Conservation (phyloP, 2,113 vertebrate species). For the Azemiops feae region DNA sequence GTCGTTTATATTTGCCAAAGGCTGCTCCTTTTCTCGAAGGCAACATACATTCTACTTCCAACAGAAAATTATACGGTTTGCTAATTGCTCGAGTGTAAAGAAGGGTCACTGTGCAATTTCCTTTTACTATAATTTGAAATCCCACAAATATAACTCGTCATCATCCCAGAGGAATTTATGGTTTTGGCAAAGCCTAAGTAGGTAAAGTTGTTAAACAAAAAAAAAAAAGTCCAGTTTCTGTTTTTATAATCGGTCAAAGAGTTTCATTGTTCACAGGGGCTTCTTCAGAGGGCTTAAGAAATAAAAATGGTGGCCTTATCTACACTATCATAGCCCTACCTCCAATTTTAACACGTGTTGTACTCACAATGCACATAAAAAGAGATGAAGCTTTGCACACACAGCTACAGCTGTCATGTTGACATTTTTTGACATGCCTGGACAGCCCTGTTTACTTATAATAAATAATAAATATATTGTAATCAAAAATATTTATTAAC, state of each 20-base stretch:
- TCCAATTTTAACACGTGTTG: neutral
- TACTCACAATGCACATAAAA: neutral
- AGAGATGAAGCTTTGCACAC: neutral
- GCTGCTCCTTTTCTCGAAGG: slow-evolving; percentile 54
- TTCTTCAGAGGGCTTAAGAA: neutral
- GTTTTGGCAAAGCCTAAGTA: slow-evolving; percentile 33
- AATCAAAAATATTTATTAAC: neutral
- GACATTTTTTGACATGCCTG: neutral
- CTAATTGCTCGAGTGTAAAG: slow-evolving; percentile 54
- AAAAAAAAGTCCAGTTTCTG: slow-evolving; percentile 27
- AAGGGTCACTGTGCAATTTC: slow-evolving; percentile 65
- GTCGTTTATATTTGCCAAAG: slow-evolving; percentile 38
- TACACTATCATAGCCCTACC: neutral
- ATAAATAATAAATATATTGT: slow-evolving; percentile 27
- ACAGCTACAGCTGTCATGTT: neutral
- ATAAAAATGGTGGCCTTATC: neutral
- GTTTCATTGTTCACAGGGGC: slow-evolving; percentile 31
- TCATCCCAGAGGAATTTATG: slow-evolving; percentile 34
- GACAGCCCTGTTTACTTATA: slow-evolving; percentile 12
- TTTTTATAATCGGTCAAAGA: neutral
- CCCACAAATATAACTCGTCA: slow-evolving; percentile 46
- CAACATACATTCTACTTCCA: slow-evolving; percentile 38
- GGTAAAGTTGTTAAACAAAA: slow-evolving; percentile 21
- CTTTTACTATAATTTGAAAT: slow-evolving; percentile 67
- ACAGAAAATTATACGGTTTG: slow-evolving; percentile 58